Evolutionary conservation across 2,888 invertebrate species (phyloP).

Genomic region (Thelaira solivaga): DNA sequence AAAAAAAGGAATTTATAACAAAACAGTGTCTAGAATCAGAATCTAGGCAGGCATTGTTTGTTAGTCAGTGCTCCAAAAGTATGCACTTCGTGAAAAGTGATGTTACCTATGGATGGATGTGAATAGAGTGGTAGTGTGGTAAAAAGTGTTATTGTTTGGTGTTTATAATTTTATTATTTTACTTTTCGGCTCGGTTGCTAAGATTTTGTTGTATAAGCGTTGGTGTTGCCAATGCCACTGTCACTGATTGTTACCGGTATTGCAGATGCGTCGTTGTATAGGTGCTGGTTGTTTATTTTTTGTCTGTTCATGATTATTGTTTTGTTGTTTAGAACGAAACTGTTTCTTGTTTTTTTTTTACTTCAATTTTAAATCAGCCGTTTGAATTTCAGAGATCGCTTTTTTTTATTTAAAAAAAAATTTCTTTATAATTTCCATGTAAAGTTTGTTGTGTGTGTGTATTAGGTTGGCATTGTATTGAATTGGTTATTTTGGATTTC

Average conservation of each 20-base stretch:
- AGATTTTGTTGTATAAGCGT: constrained; percentile 24
- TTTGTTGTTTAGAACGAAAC: constrained; percentile 24
- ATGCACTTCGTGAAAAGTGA: constrained; percentile 34
- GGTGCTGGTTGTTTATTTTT: constrained; percentile 28
- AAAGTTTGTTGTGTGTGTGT: constrained; percentile 22
- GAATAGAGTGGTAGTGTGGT: constrained; percentile 34
- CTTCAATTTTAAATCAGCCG: constrained; percentile 35
- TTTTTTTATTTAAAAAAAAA: constrained; percentile 39
- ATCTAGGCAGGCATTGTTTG: constrained; percentile 39
- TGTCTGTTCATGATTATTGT: constrained; percentile 45
- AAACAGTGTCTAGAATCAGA: constrained; percentile 36
- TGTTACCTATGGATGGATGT: constrained; percentile 21
- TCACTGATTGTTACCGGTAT: constrained; percentile 48
- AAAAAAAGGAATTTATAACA: constrained; percentile 19
- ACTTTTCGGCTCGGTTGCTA: constrained; percentile 27
- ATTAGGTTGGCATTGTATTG: constrained; percentile 39
- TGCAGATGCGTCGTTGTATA: constrained; percentile 50
- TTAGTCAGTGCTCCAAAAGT: constrained; percentile 35
- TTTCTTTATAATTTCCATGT: constrained; percentile 50
- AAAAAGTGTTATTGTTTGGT: constrained; percentile 47
- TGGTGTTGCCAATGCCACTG: constrained; percentile 51
- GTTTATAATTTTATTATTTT: no score
- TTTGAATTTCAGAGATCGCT: constrained; percentile 50
- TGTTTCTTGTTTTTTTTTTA: no score
- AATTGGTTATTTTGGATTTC: constrained; percentile 34